A percentile compares a stretch with the other conserved stretches of the same genome.
phyloP scores from a whole-genome alignment of 2,113 vertebrate genomes.

The Tringa solitaria region DNA sequence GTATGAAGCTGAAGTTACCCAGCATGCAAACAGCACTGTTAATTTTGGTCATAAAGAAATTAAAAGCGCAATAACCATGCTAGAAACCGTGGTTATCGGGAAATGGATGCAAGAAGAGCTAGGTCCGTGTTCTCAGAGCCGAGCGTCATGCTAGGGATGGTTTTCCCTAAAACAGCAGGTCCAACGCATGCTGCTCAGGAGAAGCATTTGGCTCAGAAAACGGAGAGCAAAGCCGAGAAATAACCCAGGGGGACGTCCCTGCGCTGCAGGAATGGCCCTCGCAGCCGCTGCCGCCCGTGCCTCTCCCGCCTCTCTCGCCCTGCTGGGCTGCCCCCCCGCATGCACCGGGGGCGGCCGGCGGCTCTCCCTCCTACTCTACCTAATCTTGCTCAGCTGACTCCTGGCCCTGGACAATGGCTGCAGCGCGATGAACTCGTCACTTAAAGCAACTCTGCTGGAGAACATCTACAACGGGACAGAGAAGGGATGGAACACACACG shows the following conservation, averaged over 20 bases:
- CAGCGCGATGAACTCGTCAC: constrained; percentile 99
- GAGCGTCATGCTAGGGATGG: constrained; percentile 56
- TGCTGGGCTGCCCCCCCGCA: constrained; percentile 79
- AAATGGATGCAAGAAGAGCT: constrained; percentile 50
- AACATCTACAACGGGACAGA: constrained; percentile 93
- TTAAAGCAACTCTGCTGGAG: constrained; percentile 96
- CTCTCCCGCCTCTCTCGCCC: constrained; percentile 71
- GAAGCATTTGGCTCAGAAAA: constrained; percentile 67
- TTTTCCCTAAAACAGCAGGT: neutral
- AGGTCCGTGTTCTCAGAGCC: constrained; percentile 45
- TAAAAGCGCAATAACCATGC: constrained; percentile 72
- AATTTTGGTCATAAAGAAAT: constrained; percentile 59
- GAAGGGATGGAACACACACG: constrained; percentile 80
- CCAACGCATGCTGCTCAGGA: constrained; percentile 52
- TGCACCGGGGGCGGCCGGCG: constrained; percentile 78
- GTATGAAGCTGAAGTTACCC: constrained; percentile 55
- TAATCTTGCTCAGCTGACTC: constrained; percentile 99
- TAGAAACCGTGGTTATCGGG: constrained; percentile 21
- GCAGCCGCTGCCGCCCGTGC: constrained; percentile 66
- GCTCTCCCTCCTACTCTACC: constrained; percentile 91
- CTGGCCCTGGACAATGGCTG: constrained; percentile 98
- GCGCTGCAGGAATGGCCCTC: constrained; percentile 26
- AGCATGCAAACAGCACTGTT: constrained; percentile 75
- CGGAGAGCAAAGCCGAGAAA: constrained; percentile 70
- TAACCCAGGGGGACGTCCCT: constrained; percentile 32